Evolutionary conservation across 2,113 vertebrate genomes (phyloP), one percentile per base, ranked within the genome.

Genomic region (Tetraodon nigroviridis): DNA sequence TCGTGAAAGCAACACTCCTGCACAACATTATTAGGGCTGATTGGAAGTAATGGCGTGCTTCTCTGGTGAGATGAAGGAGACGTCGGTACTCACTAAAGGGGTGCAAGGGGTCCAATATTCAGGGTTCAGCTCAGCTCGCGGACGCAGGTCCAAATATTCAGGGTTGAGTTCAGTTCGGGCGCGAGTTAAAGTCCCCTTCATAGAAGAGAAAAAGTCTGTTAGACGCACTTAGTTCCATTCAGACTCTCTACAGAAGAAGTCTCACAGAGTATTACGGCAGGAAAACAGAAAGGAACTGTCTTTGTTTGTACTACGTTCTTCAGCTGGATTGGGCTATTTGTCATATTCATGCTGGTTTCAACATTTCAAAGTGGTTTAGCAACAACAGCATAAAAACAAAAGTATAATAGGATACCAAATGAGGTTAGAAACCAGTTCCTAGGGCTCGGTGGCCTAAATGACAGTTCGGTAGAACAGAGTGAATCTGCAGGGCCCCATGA

Each of bases 71-170:
- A 80, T 51, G 54, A 65, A 61, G 84, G 66, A 37, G 32, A 37
- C 64, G 67, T 63, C 12, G 6, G 85, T 90, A 92, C 91, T 92
- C 88, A 92, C 91, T 85, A 92, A 86, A 78, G 91, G 91, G 68
- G 91, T 92, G 88, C 91, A 92, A 67, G 91, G 91, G 73, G 90
- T 91, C 91, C 91, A 92, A 81, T 92, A 92, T 74, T 92, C 91
- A 46, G 91, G 89, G 79, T 92, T 92, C 82, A 92, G 86, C 79
- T 92, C 90, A 8, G 90, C 85, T 79, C 91, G 78, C 18, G 91
- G 90, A 83, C 90, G 89, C 51, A 92, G 90, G 83, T 92, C 90
- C 90, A 92, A 85, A 86, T 92, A 92, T 75, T 92, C 91, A 20
- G 91, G 91, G 70, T 92, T 92, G 76, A 92, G 91, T 88, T 92